These are phyloP conservation scores for Odontesthes bonariensis DNA, from an alignment of 2,113 vertebrate genomes.

Conservation along the genomic window DNA sequence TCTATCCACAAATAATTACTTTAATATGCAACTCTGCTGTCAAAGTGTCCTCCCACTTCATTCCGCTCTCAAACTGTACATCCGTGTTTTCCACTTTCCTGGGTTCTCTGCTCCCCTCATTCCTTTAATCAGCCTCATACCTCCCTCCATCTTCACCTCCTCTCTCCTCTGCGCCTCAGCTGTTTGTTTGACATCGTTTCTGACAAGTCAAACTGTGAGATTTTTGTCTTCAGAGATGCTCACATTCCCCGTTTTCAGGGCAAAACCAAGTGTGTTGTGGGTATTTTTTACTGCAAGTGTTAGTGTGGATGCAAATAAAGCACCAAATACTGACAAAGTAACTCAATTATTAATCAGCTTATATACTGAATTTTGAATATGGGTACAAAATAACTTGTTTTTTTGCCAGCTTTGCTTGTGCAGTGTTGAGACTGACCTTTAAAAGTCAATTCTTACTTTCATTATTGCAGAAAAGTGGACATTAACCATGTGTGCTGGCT, in stretches of 20 bases:
- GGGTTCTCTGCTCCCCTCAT: not conserved
- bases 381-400: not conserved
- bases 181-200: slow-evolving; percentile 13
- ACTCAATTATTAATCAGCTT: not conserved
- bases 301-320: no score
- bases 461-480: slow-evolving; percentile 5
- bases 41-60: not conserved
- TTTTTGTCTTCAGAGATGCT: not conserved
- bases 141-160: slow-evolving; percentile 8
- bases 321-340: not conserved
- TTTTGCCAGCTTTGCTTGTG: not conserved
- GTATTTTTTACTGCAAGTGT: rapidly evolving
- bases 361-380: not conserved
- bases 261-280: not conserved
- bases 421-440: rapidly evolving
- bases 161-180: slow-evolving; percentile 20
- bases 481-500: not conserved
- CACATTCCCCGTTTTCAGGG: not conserved
- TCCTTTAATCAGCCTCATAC: not conserved
- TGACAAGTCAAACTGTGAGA: slow-evolving; percentile 30
- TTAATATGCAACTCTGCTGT: not conserved
- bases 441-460: not conserved
- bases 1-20: not conserved
- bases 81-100: slow-evolving; percentile 11
- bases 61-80: slow-evolving; percentile 1